Evolutionary conservation across 2,113 vertebrate species (phyloP).

Genomic region (Coturnix japonica): DNA sequence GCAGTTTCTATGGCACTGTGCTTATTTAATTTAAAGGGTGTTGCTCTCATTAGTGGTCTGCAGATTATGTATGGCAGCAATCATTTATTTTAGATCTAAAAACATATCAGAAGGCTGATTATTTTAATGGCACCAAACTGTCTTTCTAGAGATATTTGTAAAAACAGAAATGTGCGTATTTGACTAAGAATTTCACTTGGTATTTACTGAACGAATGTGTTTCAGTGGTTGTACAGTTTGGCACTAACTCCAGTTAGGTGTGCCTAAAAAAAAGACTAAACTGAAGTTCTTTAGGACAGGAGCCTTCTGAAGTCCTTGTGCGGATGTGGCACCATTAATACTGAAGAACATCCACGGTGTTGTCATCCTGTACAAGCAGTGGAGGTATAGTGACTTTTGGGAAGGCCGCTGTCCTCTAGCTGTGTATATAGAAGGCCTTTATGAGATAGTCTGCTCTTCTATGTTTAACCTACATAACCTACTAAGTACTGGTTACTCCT

Average conservation of each 20-base stretch:
- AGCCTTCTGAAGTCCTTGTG: neutral
- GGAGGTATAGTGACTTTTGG: neutral
- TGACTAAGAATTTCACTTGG: neutral
- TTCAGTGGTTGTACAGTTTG: neutral
- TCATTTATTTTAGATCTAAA: neutral
- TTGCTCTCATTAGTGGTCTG: neutral
- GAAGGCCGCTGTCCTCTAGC: neutral
- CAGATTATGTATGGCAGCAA: neutral
- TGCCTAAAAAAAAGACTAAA: too few relatives aligned
- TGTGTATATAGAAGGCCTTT: neutral
- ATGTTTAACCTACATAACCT: neutral
- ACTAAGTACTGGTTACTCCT: neutral
- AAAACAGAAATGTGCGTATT: neutral
- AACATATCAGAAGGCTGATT: neutral
- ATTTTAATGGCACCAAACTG: neutral
- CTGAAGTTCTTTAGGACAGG: neutral
- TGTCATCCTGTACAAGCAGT: neutral
- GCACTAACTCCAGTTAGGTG: neutral
- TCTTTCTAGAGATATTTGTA: neutral
- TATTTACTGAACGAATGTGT: neutral
- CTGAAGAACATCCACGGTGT: neutral
- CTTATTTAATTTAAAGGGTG: neutral
- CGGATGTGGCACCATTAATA: neutral
- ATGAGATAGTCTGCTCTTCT: neutral
- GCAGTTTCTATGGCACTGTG: neutral